Conservation (phyloP, 2,888 invertebrate species). For the Pomacea canaliculata region DNA sequence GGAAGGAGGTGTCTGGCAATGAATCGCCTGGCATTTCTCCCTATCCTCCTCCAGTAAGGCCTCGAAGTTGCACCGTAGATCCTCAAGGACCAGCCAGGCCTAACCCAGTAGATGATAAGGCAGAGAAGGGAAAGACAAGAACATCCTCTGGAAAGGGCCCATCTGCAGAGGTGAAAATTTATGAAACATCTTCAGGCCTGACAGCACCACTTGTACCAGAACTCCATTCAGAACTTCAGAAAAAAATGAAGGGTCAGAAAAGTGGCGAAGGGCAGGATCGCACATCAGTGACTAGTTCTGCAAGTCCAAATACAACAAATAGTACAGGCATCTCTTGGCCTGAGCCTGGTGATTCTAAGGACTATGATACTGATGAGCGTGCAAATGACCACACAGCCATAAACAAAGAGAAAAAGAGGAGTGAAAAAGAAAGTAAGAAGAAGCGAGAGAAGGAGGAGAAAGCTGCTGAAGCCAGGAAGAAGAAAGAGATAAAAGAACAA, state of each 20-base stretch:
- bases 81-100: neutral
- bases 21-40: neutral
- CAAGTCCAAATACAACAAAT: neutral
- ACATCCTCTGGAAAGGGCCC: neutral
- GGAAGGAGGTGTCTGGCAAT: neutral
- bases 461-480: slow-evolving; percentile 19
- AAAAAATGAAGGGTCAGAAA: neutral
- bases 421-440: slow-evolving; percentile 25
- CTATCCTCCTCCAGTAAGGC: neutral
- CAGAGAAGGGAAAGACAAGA: neutral
- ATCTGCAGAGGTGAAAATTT: slow-evolving; percentile 8
- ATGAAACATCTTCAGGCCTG: slow-evolving; percentile 11
- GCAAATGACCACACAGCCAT: slow-evolving; percentile 13
- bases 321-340: slow-evolving; percentile 16
- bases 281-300: neutral
- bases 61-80: neutral
- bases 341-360: slow-evolving; percentile 19
- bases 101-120: neutral
- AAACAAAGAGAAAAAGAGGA: slow-evolving; percentile 25
- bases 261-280: too few relatives aligned
- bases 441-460: slow-evolving; percentile 20
- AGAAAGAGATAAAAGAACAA: slow-evolving; percentile 23
- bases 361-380: slow-evolving; percentile 29
- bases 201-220: neutral
- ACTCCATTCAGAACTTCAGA: slow-evolving; percentile 1